Conservation (phyloP, 1,140 invertebrate genomes). For the Panulirus ornatus region DNA sequence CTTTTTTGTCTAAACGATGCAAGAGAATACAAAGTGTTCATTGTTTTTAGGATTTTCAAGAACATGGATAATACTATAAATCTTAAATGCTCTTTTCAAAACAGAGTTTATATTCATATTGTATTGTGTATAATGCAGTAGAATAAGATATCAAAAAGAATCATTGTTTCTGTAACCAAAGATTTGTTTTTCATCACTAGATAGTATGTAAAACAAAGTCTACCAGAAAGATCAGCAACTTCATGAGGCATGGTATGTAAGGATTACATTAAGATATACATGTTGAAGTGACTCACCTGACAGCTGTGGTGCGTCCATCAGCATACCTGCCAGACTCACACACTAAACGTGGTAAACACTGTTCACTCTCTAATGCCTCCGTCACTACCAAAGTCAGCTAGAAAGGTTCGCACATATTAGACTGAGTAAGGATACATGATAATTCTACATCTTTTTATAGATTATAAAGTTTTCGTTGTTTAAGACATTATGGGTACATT, state of each 20-base stretch:
- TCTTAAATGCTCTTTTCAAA: too few relatives aligned
- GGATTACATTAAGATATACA: neutral
- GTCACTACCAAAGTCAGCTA: slow-evolving; percentile 52
- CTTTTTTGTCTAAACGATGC: too few relatives aligned
- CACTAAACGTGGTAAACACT: slow-evolving; percentile 40
- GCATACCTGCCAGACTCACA: slow-evolving; percentile 55
- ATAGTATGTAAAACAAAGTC: neutral
- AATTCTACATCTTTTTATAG: too few relatives aligned
- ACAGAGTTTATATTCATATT: neutral
- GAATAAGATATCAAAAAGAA: neutral
- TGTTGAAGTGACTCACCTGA: slow-evolving; percentile 23
- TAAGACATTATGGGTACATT: too few relatives aligned
- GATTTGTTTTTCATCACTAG: neutral
- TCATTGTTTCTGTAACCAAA: neutral
- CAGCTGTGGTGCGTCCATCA: slow-evolving; percentile 10
- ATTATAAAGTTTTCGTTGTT: too few relatives aligned
- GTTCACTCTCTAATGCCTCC: slow-evolving; percentile 48
- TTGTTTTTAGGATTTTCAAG: too few relatives aligned
- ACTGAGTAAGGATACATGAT: neutral
- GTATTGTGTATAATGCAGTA: neutral
- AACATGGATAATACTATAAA: too few relatives aligned
- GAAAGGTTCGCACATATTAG: neutral
- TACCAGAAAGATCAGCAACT: too few relatives aligned
- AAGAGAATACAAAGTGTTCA: too few relatives aligned
- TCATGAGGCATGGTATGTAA: too few relatives aligned